Base-by-base conservation (phyloP, 2,888 invertebrate species). In the Apodemia zela region DNA sequence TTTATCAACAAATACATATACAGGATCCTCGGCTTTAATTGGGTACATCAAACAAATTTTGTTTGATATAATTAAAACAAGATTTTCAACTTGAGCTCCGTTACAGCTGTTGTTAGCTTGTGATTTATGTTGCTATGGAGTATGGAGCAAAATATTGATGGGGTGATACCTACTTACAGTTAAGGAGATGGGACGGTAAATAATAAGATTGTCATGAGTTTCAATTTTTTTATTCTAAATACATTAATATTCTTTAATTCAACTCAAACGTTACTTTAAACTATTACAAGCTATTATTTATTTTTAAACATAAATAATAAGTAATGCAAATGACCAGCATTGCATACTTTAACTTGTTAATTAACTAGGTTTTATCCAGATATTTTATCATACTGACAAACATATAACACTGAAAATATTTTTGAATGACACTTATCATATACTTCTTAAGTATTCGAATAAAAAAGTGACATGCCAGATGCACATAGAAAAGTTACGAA, bases 211-310 rank as follows among this genome's bases (percentile, higher is more conserved):
- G 85, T 84, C 84, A 87, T 62, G 62, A 62, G 62, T 63, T 63
- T 86, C 89, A 89, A 89, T 89, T 89, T 90, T 90, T 89, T 91
- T 90, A 91, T 89, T 91, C 91, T 91, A 91, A 89, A 91, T 91
- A 91, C 91, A 91, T 91, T 91, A 90, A 91, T 91, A 89, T 91
- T 91, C 82, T 89, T 87, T 88, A 89, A 87, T 86, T 86, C 89
- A 91, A 90, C 89, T 90, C 88, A 91, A 90, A 89, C 89, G 85
- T 87, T 89, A 81, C 87, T 87, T 90, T 86, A 89, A 89, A 90
- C 91, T 91, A 90, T 90, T 91, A 91, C 86, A 91, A 89, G 91
- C 91, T 91, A 91, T 63, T 63, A 59, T 89, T 86, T 81, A 79
- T 81, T 84, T 85, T 79, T 85, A 83, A 89, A 89, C 89, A 89